Evolutionary conservation across 2,113 vertebrate species (phyloP).

Genomic region (Sphyrna mokarran): DNA sequence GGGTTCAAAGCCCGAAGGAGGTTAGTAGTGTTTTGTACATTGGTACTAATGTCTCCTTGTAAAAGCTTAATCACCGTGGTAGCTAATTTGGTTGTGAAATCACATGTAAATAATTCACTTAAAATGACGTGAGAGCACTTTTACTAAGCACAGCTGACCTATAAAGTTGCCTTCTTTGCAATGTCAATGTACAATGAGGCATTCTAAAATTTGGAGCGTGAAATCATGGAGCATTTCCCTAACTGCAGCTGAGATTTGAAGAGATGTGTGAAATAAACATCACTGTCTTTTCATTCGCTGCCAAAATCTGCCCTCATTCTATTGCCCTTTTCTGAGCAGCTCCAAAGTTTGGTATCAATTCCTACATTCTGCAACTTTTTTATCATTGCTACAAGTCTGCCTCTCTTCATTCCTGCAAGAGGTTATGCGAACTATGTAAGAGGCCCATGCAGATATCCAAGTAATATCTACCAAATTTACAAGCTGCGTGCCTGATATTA

Average conservation of each 20-base stretch:
- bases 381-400: neutral
- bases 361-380: neutral
- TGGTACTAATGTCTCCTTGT: constrained; percentile 20
- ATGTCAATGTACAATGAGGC: neutral
- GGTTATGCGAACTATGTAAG: neutral
- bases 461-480: neutral
- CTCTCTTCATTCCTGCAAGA: neutral
- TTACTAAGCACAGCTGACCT: neutral
- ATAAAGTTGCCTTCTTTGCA: neutral
- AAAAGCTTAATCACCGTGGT: constrained; percentile 14
- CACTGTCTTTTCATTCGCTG: neutral
- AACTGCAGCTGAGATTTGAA: neutral
- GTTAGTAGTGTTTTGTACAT: neutral
- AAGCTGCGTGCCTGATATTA: neutral
- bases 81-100: constrained; percentile 29
- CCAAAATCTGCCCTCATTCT: neutral
- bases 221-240: neutral
- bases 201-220: neutral
- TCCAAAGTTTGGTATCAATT: neutral
- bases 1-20: neutral
- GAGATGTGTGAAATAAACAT: neutral
- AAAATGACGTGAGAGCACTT: neutral
- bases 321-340: neutral
- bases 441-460: too few species aligned
- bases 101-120: constrained; percentile 35